These are phyloP conservation scores for Myiozetetes cayanensis DNA, from an alignment of 2,113 vertebrate species.

Conservation along the genomic window DNA sequence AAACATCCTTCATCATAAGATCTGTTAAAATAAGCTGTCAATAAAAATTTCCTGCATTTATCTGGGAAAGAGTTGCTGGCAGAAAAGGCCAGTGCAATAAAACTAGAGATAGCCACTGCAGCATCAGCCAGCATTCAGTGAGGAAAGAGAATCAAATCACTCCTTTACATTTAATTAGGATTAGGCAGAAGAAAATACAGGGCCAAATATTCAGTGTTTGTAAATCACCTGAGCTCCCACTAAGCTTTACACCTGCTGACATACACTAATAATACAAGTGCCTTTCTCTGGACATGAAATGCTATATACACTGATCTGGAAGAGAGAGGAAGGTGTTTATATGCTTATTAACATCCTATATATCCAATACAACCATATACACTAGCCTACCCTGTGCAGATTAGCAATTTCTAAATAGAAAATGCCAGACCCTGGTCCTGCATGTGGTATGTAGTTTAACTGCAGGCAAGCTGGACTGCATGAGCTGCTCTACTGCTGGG, in stretches of 20 bases:
- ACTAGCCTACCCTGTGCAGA: neutral
- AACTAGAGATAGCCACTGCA: neutral
- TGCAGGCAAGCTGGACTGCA: neutral
- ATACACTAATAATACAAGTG: neutral
- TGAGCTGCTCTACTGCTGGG: neutral
- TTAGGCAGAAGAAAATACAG: neutral
- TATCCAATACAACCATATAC: rapidly evolving
- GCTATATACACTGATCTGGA: neutral
- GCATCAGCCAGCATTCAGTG: neutral
- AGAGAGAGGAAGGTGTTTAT: neutral
- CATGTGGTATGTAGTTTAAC: neutral
- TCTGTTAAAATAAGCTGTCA: conserved; percentile 46
- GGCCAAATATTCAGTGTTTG: neutral
- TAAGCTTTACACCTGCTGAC: neutral
- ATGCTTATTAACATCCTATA: neutral
- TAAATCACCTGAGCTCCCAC: neutral
- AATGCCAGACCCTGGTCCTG: neutral
- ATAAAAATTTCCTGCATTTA: conserved; percentile 23
- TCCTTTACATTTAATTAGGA: neutral
- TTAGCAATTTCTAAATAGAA: neutral
- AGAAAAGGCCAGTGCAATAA: conserved; percentile 9
- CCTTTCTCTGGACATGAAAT: neutral
- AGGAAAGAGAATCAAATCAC: neutral
- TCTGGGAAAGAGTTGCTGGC: neutral
- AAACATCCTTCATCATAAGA: conserved; percentile 29